phyloP scores from a whole-genome alignment of 2,888 invertebrate genomes.

The Drosophila algonquin region DNA sequence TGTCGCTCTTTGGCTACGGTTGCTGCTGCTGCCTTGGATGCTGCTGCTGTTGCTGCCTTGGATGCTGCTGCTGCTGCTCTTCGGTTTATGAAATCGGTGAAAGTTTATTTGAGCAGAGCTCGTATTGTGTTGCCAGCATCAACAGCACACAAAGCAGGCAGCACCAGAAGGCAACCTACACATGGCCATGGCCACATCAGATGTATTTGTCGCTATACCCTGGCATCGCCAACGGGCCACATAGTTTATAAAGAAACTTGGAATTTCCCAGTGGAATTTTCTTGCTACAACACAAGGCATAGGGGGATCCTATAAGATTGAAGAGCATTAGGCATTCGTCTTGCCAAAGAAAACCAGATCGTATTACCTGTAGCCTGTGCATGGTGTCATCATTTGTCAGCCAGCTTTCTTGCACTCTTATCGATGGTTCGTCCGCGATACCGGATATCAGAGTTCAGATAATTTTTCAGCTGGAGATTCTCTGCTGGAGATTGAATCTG shows the following conservation, averaged over 20 bases:
- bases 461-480: slow-evolving; percentile 43
- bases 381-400: slow-evolving; percentile 64
- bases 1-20: not conserved
- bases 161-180: slow-evolving; percentile 56
- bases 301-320: not conserved
- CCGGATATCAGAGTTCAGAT: slow-evolving; percentile 37
- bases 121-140: slow-evolving; percentile 67
- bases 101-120: slow-evolving; percentile 71
- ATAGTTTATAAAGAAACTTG: not conserved
- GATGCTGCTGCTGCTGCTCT: slow-evolving; percentile 39
- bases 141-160: slow-evolving; percentile 16
- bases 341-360: too few species aligned
- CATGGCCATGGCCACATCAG: slow-evolving; percentile 44
- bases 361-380: slow-evolving; percentile 41
- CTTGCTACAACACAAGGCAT: too few species aligned
- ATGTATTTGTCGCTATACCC: slow-evolving; percentile 36
- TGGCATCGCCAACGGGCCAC: not conserved
- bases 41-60: slow-evolving; percentile 21
- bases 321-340: slow-evolving; percentile 21
- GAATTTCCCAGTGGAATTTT: not conserved
- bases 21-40: slow-evolving; percentile 17
- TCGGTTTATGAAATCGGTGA: slow-evolving; percentile 76
- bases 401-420: slow-evolving; percentile 44
- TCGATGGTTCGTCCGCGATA: slow-evolving; percentile 39
- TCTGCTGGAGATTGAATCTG: slow-evolving; percentile 53